Evolutionary conservation across 2,797 vertebrate genomes (phyloP), one percentile per base, ranked within the genome.

Genomic region (Coregonus ussuriensis): DNA sequence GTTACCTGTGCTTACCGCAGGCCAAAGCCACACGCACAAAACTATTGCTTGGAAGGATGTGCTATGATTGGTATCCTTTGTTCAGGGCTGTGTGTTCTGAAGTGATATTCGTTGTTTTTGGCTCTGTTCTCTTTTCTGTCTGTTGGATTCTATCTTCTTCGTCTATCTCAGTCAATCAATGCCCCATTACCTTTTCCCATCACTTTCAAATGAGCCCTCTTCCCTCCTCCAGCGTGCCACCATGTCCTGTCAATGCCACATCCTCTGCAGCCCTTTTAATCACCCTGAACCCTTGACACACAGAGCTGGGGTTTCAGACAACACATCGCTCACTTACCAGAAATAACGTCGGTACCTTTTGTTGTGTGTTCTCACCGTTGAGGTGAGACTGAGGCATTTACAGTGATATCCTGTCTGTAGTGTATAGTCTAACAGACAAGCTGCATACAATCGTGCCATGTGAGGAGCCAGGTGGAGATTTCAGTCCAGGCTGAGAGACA

Each of bases 271-370:
- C 41, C 9, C 9, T 47, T 2, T 13, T 47, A 47, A 88, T 56
- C 83, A 91, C 16, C 86, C 86, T 88, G 80, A 89, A 79, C 65
- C 3, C 31, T 33, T 33, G 31, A 5, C 65, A 4, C 65, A 35
- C 9, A 63, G 6, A n/a, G 4, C 37, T 25, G 9, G 29, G 7
- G 35, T 21, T 51, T 13, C 68, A 70, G 16, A 47, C 29, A 18
- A 37, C 67, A 68, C 35, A 18, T 9, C 77, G 59, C 82, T 74
- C n/a, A 78, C 87, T 95, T 95, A 95, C 93, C 93, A 94, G 93
- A 95, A 95, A 88, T 90, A 90, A 87, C 67, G 87, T 79, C 14
- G 53, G 71, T 74, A 84, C 76, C 70, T 1, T 72, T 74, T 89
- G 81, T 79, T 86, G 85, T 83, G 82, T 87, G 87, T 87, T 87